phyloP scores from a whole-genome alignment of 2,113 vertebrate genomes.

The Neoarius graeffei region DNA sequence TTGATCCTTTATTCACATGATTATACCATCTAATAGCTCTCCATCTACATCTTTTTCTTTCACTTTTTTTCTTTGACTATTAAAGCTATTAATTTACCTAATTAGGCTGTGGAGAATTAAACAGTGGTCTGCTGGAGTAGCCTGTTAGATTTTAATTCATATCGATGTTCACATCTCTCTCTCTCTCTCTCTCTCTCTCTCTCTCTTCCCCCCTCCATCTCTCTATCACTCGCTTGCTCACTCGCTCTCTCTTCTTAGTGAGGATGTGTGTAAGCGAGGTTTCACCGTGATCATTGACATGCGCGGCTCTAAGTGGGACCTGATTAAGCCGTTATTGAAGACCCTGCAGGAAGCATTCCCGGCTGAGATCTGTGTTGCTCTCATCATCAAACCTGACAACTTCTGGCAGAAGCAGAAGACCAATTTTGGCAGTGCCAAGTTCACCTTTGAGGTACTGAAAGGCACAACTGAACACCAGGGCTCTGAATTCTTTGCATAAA shows the following conservation, averaged over 20 bases:
- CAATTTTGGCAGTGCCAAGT: conserved; percentile 98
- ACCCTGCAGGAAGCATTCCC: conserved; percentile 96
- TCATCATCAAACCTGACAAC: conserved; percentile 99
- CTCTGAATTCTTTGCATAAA: neutral
- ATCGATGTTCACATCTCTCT: neutral
- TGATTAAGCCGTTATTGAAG: conserved; percentile 97
- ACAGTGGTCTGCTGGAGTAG: neutral
- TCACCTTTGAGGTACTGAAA: conserved; percentile 92
- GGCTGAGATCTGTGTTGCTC: conserved; percentile 93
- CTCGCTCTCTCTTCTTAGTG: conserved; percentile 69
- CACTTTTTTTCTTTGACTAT: neutral
- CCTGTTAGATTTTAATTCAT: neutral
- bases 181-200: neutral
- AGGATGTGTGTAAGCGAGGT: conserved; percentile 96
- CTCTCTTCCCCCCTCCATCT: conserved; percentile 6
- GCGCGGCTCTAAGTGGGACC: conserved; percentile 98
- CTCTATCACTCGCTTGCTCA: conserved; percentile 23
- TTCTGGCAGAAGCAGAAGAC: conserved; percentile 99
- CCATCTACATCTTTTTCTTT: neutral
- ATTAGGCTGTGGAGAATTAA: conserved; percentile 14
- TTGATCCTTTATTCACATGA: neutral
- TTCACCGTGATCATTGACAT: conserved; percentile 99
- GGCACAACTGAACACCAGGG: neutral
- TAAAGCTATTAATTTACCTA: neutral
- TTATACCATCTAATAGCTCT: neutral